Evolutionary conservation across 2,113 vertebrate genomes (phyloP), one percentile per base, ranked within the genome.

Genomic region (Benitochromis conjunctus): DNA sequence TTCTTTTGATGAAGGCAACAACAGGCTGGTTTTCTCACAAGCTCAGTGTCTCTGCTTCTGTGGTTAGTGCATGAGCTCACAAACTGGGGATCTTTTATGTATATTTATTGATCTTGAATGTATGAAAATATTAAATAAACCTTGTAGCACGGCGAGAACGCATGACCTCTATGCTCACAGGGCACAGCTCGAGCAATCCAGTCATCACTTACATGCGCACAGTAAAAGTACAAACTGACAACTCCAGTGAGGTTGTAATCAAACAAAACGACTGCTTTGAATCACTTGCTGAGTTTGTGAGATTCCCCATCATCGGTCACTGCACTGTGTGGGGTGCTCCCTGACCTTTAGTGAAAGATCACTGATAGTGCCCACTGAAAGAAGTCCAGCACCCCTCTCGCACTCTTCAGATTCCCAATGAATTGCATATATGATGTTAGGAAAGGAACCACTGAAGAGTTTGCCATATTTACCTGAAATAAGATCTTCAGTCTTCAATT

Each of bases 331-430:
- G 18, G 16, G 18, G 46, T 31, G 24, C 43, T 51, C 18, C 16
- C 31, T 76, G 64, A 80, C 54, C 66, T 86, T 77, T 38, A 55
- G 51, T 41, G 48, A 26, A 62, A 64, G 34, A 81, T 26, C 51
- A 29, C 4, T 9, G n/a, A 82, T 82, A 77, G 34, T 86, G 66
- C 79, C 80, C 9, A 56, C 46, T 56, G 51, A 64, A 55, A 69
- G 60, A 1, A 62, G 8, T 36, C 81, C 26, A 9, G 4, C 29
- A n/a, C 9, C 71, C 82, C 29, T 7, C 46, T 64, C 16, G 0
- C 9, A 16, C 31, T 31, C 36, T 62, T 24, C 51, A 57, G 31
- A 80, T 24, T 53, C 18, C 12, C 43, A 29, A 53, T 76, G 29
- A 53, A 51, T 76, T 76, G 46, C 48, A 76, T 76, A 51, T 18